Evolutionary conservation across 2,113 vertebrate genomes (phyloP), one percentile per base, ranked within the genome.

Genomic region (Todiramphus chloris): DNA sequence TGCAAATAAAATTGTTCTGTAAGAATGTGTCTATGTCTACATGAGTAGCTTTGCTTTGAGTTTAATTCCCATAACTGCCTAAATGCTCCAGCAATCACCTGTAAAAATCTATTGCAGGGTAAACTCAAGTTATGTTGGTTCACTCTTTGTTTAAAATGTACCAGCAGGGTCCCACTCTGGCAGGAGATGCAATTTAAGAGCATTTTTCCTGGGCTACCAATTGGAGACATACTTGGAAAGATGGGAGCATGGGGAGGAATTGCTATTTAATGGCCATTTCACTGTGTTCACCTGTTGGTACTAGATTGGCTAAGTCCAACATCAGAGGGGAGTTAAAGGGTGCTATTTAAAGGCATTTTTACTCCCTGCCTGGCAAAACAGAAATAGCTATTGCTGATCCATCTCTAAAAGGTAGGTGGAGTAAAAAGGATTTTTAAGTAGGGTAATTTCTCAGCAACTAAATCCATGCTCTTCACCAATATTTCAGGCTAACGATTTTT

Each of bases 1-100:
- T 80, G 44, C 50, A 86, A 90, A 92, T 66, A 85, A 94, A 95
- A 90, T 37, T 41, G 25, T 41, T 73, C 59, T 66, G 5, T 73
- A 80, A 73, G 68, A 80, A 69, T 62, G 27, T 86, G 39, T 58
- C 41, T 33, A 35, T 86, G 55, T 87, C 93, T 89, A 46, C 64
- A 37, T 0, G 2, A 78, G 31, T 44, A 87, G 56, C 31, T 95
- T 74, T 1, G 0, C 20, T 76, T 31, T 0, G 1, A 35, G 8
- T 94, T 83, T 48, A 83, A 91, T 81, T 77, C 59, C 24, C 43
- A 6, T 80, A 53, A 62, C 53, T 87, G 39, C 39, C 39, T 76
- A 53, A 91, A 66, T 59, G 50, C 9, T 81, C 21, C 28, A 70
- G 76, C 60, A 74, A 72, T 33, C 43, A 23, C 21, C 55, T 59